Evolutionary conservation across 2,113 vertebrate genomes (phyloP).

Genomic region (Phalacrocorax aristotelis): DNA sequence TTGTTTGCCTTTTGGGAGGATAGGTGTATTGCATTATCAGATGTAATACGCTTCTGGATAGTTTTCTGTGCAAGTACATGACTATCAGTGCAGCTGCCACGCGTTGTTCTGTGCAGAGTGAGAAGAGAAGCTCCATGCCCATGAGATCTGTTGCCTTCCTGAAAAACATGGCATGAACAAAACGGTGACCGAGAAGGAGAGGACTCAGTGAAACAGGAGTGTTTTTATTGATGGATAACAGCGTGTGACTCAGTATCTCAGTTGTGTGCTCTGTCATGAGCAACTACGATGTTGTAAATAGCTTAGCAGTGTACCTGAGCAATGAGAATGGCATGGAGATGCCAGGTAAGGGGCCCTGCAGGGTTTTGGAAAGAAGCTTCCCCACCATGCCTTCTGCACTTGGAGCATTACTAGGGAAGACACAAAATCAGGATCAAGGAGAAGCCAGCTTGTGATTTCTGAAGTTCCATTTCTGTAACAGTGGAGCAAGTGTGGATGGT

Average conservation of each 20-base stretch:
- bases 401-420: not conserved
- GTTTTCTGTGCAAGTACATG: not conserved
- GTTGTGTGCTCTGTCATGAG: not conserved
- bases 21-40: not conserved
- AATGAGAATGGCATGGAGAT: not conserved
- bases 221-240: not conserved
- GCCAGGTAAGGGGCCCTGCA: not conserved
- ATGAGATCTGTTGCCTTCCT: not conserved
- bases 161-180: not conserved
- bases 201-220: not conserved
- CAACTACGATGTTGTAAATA: not conserved
- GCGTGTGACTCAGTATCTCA: not conserved
- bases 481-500: not conserved
- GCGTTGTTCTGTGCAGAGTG: not conserved
- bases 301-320: not conserved
- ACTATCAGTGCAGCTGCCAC: not conserved
- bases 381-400: not conserved
- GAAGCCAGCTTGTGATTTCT: not conserved
- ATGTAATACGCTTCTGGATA: not conserved
- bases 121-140: not conserved
- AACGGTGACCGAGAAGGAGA: not conserved
- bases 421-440: not conserved
- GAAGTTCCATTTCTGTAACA: not conserved
- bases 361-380: not conserved
- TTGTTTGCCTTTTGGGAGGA: conserved; percentile 8